Percentiles rank a stretch among this genome's conserved stretches.
phyloP scores from a whole-genome alignment of 2,113 vertebrate genomes.

The Brienomyrus brachyistius region DNA sequence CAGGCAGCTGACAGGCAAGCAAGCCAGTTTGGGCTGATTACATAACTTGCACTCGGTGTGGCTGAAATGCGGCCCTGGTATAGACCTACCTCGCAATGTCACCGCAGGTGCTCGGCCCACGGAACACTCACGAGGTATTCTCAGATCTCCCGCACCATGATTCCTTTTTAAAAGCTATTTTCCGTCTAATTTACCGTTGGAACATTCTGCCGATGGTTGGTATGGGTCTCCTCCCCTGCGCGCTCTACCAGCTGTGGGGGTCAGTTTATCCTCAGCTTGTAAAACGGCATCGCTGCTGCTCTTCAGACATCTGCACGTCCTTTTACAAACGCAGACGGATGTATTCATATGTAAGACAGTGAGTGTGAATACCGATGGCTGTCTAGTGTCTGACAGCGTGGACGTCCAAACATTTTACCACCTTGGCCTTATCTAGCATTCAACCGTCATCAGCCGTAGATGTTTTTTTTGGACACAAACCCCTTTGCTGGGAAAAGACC shows the following conservation, averaged over 20 bases:
- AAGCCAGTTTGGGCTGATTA: neutral
- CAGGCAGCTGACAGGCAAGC: neutral
- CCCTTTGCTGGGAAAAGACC: neutral
- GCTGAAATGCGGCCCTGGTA: neutral
- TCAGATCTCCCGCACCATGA: neutral
- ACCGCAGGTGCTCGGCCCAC: neutral
- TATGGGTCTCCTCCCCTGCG: neutral
- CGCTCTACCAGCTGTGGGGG: neutral
- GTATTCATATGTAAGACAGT: neutral
- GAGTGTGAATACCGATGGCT: neutral
- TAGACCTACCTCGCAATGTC: neutral
- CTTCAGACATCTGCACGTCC: neutral
- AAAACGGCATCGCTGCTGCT: neutral
- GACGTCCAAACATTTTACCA: neutral
- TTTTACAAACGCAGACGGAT: neutral
- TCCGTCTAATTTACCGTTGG: neutral
- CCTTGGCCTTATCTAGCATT: neutral
- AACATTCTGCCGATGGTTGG: neutral
- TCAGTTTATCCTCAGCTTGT: neutral
- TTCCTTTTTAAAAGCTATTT: neutral
- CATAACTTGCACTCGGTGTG: slow-evolving; percentile 7
- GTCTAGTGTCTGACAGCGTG: neutral
- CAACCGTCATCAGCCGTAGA: neutral
- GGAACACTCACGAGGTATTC: neutral
- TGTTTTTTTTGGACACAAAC: slow-evolving; percentile 7